phyloP scores from a whole-genome alignment of 37 sponge, comb jelly and placozoan species.

The Chondrilla cf. caribensis region DNA sequence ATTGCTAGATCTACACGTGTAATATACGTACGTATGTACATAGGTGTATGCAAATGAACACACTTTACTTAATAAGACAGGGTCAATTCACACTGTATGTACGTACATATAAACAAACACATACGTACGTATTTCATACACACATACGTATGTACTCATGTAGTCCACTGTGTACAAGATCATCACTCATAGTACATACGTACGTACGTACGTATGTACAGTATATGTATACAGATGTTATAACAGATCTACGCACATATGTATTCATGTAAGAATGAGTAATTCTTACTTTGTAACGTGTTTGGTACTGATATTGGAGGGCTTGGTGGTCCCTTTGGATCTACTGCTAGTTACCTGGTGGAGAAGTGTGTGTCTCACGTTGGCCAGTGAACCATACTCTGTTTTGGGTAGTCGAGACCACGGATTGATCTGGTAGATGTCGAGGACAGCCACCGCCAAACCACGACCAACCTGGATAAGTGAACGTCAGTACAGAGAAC shows the following conservation, averaged over 20 bases:
- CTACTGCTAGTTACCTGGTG: constrained; percentile 30
- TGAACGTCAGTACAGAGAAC: not conserved
- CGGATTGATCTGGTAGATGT: constrained; percentile 84
- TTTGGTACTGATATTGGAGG: not conserved
- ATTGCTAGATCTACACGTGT: too few relatives aligned
- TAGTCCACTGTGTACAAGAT: too few relatives aligned
- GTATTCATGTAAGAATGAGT: too few relatives aligned
- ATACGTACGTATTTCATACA: too few relatives aligned
- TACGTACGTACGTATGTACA: not conserved
- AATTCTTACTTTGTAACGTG: not conserved
- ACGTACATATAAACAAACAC: too few relatives aligned
- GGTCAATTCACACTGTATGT: too few relatives aligned
- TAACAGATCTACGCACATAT: too few relatives aligned
- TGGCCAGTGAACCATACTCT: constrained; percentile 54
- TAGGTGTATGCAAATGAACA: too few relatives aligned
- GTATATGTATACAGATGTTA: too few relatives aligned
- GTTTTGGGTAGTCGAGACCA: constrained; percentile 83
- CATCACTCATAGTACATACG: not conserved
- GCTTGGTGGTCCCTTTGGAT: not conserved
- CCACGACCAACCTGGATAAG: constrained; percentile 83
- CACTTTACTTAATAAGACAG: too few relatives aligned
- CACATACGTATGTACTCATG: too few relatives aligned
- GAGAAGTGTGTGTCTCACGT: constrained; percentile 49
- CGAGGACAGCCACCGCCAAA: constrained; percentile 74
- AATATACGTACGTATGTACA: too few relatives aligned